A percentile compares a stretch with the other conserved stretches of the same genome.
Conservation (phyloP, 2,797 vertebrate genomes). For the Muscicapa striata region DNA sequence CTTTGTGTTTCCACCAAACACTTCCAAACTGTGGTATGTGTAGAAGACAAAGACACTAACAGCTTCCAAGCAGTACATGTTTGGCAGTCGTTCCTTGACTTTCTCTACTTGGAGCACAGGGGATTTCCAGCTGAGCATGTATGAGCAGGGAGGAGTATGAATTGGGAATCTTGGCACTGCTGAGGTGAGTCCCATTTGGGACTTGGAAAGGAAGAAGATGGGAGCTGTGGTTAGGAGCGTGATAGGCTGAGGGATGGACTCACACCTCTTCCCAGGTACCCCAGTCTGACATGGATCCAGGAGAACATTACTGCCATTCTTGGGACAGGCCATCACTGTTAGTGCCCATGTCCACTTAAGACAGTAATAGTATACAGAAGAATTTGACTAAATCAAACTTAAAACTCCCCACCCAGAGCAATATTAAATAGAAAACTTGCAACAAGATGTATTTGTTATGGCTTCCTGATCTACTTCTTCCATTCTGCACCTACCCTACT, state of each 20-base stretch:
- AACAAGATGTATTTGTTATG: not conserved
- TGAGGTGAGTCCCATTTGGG: not conserved
- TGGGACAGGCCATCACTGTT: not conserved
- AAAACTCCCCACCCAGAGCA: not conserved
- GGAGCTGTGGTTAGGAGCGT: not conserved
- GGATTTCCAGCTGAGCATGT: not conserved
- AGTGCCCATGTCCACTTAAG: not conserved
- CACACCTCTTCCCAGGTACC: not conserved
- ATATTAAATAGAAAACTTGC: not conserved
- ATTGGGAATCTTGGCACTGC: not conserved
- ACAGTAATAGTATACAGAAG: not conserved
- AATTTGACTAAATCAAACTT: not conserved
- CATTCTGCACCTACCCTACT: not conserved
- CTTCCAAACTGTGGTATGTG: not conserved
- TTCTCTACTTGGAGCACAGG: not conserved
- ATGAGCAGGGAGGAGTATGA: not conserved
- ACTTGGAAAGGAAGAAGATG: not conserved
- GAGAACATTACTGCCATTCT: not conserved
- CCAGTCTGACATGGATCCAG: not conserved
- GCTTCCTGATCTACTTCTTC: not conserved
- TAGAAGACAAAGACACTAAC: not conserved
- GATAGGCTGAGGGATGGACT: not conserved
- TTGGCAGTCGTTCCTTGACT: not conserved
- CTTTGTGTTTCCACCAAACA: constrained; percentile 1
- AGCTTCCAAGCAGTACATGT: not conserved